A percentile compares a stretch with the other conserved stretches of the same genome.
Evolutionary conservation across 37 sponge, comb jelly and placozoan species (phyloP).

Genomic region (Hexactinellida sp.): DNA sequence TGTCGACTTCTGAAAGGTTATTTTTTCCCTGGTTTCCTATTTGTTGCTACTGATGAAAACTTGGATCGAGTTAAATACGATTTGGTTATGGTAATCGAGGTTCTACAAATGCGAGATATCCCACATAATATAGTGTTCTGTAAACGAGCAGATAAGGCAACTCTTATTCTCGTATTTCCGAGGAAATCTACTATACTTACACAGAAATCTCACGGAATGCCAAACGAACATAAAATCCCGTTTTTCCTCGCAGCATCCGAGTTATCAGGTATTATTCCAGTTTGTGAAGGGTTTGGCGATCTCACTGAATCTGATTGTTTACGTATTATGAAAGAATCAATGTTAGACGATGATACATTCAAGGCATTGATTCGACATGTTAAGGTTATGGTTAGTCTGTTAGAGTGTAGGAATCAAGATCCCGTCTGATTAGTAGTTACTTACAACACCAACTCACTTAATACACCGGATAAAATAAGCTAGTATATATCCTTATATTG

Average conservation of each 20-base stretch:
- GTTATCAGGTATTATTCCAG: neutral
- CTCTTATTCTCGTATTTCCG: neutral
- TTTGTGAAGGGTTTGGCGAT: neutral
- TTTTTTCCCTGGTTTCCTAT: neutral
- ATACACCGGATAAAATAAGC: no score
- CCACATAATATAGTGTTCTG: constrained; percentile 4
- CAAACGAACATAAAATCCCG: neutral
- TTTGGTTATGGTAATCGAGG: neutral
- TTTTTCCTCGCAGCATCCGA: neutral
- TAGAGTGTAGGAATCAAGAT: no score
- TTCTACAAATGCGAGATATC: neutral
- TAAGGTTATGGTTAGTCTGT: neutral
- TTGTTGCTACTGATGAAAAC: neutral
- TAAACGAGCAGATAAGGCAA: neutral
- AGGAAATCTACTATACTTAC: neutral
- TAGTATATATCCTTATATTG: no score
- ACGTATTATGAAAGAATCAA: neutral
- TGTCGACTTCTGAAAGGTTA: neutral
- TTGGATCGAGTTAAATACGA: neutral
- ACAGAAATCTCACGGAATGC: neutral
- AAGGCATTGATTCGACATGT: neutral
- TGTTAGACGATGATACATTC: neutral
- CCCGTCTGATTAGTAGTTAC: no score
- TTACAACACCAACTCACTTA: no score
- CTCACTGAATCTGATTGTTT: neutral